Conservation (phyloP, 1,140 invertebrate species). For the Nebria ingens region DNA sequence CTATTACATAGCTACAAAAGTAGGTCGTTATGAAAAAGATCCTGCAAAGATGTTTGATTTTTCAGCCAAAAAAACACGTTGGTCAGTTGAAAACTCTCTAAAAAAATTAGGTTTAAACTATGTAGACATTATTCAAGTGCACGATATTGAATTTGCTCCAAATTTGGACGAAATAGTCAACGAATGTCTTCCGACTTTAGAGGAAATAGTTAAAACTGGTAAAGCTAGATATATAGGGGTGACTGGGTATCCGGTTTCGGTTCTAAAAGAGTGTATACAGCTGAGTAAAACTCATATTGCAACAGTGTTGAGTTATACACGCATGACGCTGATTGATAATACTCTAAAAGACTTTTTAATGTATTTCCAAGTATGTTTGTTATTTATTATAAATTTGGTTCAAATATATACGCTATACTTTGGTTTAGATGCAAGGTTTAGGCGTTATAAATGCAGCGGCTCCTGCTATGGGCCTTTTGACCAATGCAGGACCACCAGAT, state of each 20-base stretch:
- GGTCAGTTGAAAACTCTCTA: constrained; percentile 71
- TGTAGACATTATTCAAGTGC: constrained; percentile 84
- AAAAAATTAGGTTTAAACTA: constrained; percentile 64
- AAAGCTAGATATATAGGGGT: constrained; percentile 78
- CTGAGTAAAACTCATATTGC: constrained; percentile 56
- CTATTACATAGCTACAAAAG: constrained; percentile 90
- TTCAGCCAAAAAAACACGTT: constrained; percentile 57
- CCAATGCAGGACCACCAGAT: constrained; percentile 56
- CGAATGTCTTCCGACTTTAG: constrained; percentile 75
- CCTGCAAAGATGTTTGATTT: constrained; percentile 80
- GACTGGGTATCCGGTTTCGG: constrained; percentile 74
- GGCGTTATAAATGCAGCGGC: constrained; percentile 76
- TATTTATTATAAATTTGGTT: neutral
- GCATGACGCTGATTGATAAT: constrained; percentile 70
- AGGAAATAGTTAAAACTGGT: constrained; percentile 58
- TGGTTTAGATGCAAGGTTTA: constrained; percentile 51
- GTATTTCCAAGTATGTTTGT: constrained; percentile 57
- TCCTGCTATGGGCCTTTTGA: constrained; percentile 71
- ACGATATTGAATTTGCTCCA: constrained; percentile 85
- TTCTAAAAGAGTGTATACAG: constrained; percentile 62
- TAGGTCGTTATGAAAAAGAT: constrained; percentile 69
- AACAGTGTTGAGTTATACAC: constrained; percentile 65
- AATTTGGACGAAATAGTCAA: constrained; percentile 65
- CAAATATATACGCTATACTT: constrained; percentile 18
- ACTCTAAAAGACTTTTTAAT: constrained; percentile 60